Evolutionary conservation across 1,140 invertebrate species (phyloP).

Genomic region (Heliconius congener): DNA sequence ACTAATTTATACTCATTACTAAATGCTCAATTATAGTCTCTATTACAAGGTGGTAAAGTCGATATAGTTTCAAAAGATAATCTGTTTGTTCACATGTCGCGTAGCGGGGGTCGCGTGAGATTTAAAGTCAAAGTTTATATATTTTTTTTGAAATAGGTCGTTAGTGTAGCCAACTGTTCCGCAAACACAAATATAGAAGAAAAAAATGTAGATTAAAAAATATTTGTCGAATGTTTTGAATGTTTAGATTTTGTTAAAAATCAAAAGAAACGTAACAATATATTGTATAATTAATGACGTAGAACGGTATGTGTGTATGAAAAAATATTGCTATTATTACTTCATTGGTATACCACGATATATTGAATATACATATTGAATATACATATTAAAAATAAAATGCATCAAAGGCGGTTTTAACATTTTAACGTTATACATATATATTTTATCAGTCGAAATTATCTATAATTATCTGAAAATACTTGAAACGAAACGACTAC

Average conservation of each 20-base stretch:
- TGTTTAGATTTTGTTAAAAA: background rate
- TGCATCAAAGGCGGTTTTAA: too few relatives aligned
- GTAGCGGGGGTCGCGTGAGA: slow-evolving; percentile 63
- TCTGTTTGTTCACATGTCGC: slow-evolving; percentile 77
- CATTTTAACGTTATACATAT: too few relatives aligned
- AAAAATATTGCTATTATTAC: background rate
- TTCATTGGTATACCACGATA: too few relatives aligned
- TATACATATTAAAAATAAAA: too few relatives aligned
- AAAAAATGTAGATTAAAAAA: slow-evolving; percentile 11
- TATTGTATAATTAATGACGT: background rate
- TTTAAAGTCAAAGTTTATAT: slow-evolving; percentile 51
- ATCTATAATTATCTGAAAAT: background rate
- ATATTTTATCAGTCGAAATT: background rate
- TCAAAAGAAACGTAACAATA: background rate
- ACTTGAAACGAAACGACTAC: background rate
- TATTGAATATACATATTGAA: too few relatives aligned
- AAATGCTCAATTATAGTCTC: slow-evolving; percentile 36
- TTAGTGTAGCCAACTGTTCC: slow-evolving; percentile 50
- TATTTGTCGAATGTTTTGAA: slow-evolving; percentile 1
- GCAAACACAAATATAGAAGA: slow-evolving; percentile 25
- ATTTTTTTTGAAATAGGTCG: slow-evolving; percentile 56
- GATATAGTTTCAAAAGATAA: slow-evolving; percentile 17
- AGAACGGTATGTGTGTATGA: background rate
- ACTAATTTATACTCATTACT: slow-evolving; percentile 42
- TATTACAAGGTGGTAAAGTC: slow-evolving; percentile 40